Base-by-base conservation (phyloP, 92 coral and sea anemone genomes). In the Porites evermanni region DNA sequence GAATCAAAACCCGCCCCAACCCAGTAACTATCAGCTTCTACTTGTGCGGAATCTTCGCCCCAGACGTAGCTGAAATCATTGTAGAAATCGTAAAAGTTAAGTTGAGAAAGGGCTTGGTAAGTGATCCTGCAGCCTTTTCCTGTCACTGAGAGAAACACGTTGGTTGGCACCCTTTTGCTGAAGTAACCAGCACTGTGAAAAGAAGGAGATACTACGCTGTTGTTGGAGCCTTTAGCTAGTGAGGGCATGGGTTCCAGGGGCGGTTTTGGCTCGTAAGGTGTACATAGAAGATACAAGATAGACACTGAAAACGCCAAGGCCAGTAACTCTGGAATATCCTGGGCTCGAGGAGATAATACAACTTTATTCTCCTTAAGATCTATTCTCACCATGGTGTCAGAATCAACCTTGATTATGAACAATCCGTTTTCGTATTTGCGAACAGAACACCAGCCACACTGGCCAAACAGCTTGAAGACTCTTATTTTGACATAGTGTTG, bases 401-500 rank as follows among this genome's bases (percentile, higher is more conserved):
- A 66, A 67, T 89, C 86, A 32, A 89, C 70, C 29, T 84, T 61
- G 4, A 88, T 56, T 54, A 77, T 47, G 26, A 89, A 83, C 80
- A 75, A 64, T 1, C 84, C 79, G 19, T 81, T 50, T 14, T 76
- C 64, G 7, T 52, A 75, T 69, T 89, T 89, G 24, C 80, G 85
- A 18, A 89, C 92, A 23, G 85, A 69, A 58, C 92, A 89, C 92
- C 92, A 89, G 7, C 92, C 92, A 74, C n/a, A 32, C 14, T 74
- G 61, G 5, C 78, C 78, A 52, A 20, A n/a, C 44, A 74, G 61
- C 78, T 74, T 74, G 63, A 6, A 74, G 61, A 74, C 63, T 32
- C 21, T 74, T 51, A 74, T 74, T 13, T 3, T 88, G 73, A 89
- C 69, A 75, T 69, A 88, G 60, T 59, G 44, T 44, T 67, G 70